These are phyloP conservation scores for Cheilosia variabilis DNA, from an alignment of 2,888 invertebrate genomes.

Conservation along the genomic window DNA sequence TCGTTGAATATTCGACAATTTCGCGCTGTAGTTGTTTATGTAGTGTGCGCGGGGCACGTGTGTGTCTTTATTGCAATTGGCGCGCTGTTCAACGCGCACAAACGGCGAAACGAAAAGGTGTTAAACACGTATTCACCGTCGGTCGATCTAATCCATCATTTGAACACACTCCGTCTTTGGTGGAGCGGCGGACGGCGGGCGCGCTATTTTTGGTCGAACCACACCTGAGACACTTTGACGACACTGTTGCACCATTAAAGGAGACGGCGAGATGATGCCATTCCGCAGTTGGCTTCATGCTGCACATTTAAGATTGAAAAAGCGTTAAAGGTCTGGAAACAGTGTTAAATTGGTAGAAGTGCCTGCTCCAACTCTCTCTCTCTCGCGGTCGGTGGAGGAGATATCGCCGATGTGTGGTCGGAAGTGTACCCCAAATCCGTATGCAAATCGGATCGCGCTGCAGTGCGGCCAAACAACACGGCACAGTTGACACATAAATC, in stretches of 20 bases:
- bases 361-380: not conserved
- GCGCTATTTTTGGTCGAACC: slow-evolving; percentile 41
- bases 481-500: slow-evolving; percentile 69
- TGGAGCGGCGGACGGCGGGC: not conserved
- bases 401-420: slow-evolving; percentile 60
- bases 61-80: slow-evolving; percentile 56
- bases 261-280: slow-evolving; percentile 54
- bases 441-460: slow-evolving; percentile 48
- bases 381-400: slow-evolving; percentile 6
- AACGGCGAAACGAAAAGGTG: slow-evolving; percentile 54
- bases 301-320: slow-evolving; percentile 40
- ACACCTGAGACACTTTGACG: slow-evolving; percentile 69
- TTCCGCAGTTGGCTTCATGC: slow-evolving; percentile 25
- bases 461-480: slow-evolving; percentile 33
- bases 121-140: slow-evolving; percentile 65
- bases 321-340: slow-evolving; percentile 4
- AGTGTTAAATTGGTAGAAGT: not conserved
- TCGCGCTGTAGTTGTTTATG: slow-evolving; percentile 19
- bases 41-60: slow-evolving; percentile 49
- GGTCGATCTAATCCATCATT: slow-evolving; percentile 55
- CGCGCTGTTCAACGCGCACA: slow-evolving; percentile 1
- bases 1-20: slow-evolving; percentile 60
- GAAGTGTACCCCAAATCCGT: slow-evolving; percentile 55
- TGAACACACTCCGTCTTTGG: slow-evolving; percentile 27
- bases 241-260: slow-evolving; percentile 50